phyloP scores from a whole-genome alignment of 1,140 invertebrate genomes.

The Uloborus diversus region DNA sequence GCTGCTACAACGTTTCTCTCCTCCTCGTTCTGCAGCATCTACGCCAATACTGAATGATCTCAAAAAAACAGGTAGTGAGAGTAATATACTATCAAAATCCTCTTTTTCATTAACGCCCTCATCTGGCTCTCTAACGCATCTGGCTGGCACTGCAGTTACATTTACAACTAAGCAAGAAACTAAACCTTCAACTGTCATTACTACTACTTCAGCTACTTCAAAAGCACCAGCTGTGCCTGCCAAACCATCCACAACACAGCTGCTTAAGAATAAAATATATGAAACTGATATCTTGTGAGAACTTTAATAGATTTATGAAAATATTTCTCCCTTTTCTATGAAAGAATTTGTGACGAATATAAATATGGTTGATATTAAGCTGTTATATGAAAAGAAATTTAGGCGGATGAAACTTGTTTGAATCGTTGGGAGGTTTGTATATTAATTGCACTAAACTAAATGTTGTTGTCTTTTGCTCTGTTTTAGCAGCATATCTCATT shows the following conservation, averaged over 20 bases:
- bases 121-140: constrained; percentile 73
- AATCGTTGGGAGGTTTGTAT: constrained; percentile 30
- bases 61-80: constrained; percentile 88
- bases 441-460: constrained; percentile 46
- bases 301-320: background rate
- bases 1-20: constrained; percentile 74
- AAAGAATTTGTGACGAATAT: background rate
- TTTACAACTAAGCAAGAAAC: constrained; percentile 1
- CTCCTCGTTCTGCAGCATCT: constrained; percentile 68
- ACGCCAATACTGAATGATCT: constrained; percentile 69
- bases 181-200: background rate
- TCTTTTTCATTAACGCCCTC: constrained; percentile 68
- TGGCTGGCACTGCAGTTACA: constrained; percentile 67
- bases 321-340: constrained; percentile 20
- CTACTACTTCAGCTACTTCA: background rate
- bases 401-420: constrained; percentile 10
- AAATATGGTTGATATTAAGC: constrained; percentile 22
- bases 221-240: constrained; percentile 48
- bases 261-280: constrained; percentile 56
- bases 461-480: constrained; percentile 54
- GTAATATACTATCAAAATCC: constrained; percentile 84
- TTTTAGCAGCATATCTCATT: constrained; percentile 40
- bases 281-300: constrained; percentile 54
- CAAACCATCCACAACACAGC: constrained; percentile 37
- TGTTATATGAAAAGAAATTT: constrained; percentile 30